phyloP scores from a whole-genome alignment of 2,797 vertebrate species.

The Bradypus variegatus region DNA sequence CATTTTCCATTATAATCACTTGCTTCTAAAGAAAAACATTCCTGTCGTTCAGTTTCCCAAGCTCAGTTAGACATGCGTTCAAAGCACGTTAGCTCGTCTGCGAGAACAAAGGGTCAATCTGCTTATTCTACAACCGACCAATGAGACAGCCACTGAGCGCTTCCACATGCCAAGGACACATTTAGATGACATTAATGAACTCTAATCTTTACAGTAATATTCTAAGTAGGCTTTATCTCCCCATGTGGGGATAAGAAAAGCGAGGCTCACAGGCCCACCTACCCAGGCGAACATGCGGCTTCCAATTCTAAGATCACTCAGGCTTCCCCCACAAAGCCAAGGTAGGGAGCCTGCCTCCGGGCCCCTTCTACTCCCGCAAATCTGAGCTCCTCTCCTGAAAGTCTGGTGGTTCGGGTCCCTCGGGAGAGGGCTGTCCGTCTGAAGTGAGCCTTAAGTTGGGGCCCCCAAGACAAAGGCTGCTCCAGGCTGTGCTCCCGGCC shows the following conservation, averaged over 20 bases:
- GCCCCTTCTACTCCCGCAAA: not conserved
- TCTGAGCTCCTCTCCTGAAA: not conserved
- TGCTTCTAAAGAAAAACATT: not conserved
- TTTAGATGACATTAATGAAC: not conserved
- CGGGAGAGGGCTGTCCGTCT: not conserved
- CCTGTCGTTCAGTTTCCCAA: not conserved
- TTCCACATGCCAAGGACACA: too few relatives aligned
- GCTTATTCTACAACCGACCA: not conserved
- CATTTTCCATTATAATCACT: not conserved
- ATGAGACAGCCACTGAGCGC: not conserved
- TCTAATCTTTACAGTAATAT: not conserved
- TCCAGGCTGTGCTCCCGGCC: not conserved
- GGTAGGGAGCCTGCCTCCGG: not conserved
- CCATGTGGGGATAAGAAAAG: not conserved
- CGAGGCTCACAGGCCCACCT: not conserved
- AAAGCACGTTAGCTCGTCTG: not conserved
- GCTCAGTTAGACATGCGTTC: not conserved
- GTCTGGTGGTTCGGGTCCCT: too few relatives aligned
- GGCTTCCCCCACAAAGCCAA: not conserved
- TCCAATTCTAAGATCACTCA: not conserved
- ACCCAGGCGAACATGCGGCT: fast-evolving
- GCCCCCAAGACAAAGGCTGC: not conserved
- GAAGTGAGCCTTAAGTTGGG: not conserved
- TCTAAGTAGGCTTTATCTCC: not conserved
- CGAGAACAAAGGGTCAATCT: not conserved